Evolutionary conservation across 2,888 invertebrate species (phyloP), one percentile per base, ranked within the genome.

Genomic region (Ectobius pallidus): DNA sequence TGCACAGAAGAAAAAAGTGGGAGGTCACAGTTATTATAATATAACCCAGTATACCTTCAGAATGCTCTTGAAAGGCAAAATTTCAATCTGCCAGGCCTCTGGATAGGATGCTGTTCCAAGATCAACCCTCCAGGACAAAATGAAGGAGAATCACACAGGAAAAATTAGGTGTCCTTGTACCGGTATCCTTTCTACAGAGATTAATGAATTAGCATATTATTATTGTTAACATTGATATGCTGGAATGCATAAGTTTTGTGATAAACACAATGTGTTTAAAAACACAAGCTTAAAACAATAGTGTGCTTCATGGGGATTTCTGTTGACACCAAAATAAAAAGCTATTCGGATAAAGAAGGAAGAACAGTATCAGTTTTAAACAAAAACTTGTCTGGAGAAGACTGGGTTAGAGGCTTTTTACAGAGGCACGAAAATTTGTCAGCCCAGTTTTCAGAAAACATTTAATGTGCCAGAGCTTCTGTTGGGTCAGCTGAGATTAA

Each of bases 381-480:
- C 7, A n/a, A n/a, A 49, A 49, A 49, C n/a, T 49, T 49, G 18
- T n/a, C 49, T 49, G 49, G 49, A n/a, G 49, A 49, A n/a, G 49
- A 49, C 18, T 49, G 49, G 49, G 49, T 49, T 49, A 49, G 49
- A 49, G 49, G 49, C 7, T 49, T 49, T 49, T 49, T 49, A 49
- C 49, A 49, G 49, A 49, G 39, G 39, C 49, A 49, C n/a, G 11
- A 49, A 49, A 18, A 49, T 49, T n/a, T 49, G 4, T 49, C 49
- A 49, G 7, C 49, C 14, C 49, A n/a, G 49, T 49, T 49, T 49
- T 49, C 18, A n/a, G 18, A 18, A 49, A 49, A 49, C 49, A 49
- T 49, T 49, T 14, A 49, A 49, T n/a, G 49, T 49, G 49, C 49
- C 49, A 49, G 49, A 49, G 49, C 49, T 49, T 49, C 49, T 49